Conservation (phyloP, 2,113 vertebrate genomes). For the Puma concolor region DNA sequence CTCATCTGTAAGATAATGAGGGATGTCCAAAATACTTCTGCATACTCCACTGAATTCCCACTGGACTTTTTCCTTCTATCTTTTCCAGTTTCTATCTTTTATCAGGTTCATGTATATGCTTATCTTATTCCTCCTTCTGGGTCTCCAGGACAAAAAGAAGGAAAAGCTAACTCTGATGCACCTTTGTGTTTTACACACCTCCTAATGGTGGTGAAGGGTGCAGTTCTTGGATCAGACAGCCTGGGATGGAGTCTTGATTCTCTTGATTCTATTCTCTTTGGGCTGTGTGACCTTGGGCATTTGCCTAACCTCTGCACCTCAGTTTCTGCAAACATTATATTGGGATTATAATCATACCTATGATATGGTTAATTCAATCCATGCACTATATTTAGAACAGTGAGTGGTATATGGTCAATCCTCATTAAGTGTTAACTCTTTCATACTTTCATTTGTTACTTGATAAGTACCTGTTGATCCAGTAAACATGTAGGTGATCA, state of each 20-base stretch:
- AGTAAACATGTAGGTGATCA: neutral
- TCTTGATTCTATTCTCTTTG: neutral
- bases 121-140: neutral
- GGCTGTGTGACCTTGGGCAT: neutral
- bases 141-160: neutral
- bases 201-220: neutral
- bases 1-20: neutral
- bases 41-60: neutral
- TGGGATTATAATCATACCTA: neutral
- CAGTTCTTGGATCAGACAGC: neutral
- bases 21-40: neutral
- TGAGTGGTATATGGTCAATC: neutral
- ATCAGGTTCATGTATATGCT: neutral
- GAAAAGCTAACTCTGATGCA: neutral
- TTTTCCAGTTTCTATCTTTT: neutral
- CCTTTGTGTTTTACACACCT: neutral
- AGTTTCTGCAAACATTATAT: neutral
- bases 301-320: neutral
- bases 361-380: neutral
- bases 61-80: neutral
- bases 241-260: neutral
- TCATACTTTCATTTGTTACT: neutral
- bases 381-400: neutral
- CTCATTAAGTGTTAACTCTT: neutral
- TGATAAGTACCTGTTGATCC: neutral